Percentiles rank a stretch among this genome's conserved stretches.
Evolutionary conservation across 2,888 invertebrate genomes (phyloP).

Genomic region (Schizaphis graminum): DNA sequence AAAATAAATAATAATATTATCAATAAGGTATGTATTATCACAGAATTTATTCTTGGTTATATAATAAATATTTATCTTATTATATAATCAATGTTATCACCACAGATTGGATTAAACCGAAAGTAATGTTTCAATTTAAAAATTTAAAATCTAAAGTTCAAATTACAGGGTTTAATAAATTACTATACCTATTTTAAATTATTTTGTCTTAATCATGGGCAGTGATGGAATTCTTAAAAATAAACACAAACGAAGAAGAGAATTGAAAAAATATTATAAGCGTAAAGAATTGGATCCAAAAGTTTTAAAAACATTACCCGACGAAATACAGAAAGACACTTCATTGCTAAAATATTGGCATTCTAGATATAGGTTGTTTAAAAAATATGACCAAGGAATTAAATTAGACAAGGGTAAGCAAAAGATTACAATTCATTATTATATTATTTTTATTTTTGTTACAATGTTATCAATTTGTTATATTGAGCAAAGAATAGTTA

Average conservation of each 20-base stretch:
- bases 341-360: constrained; percentile 89
- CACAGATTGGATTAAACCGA: no score
- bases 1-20: no score
- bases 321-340: constrained; percentile 71
- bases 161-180: not conserved
- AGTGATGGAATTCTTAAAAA: constrained; percentile 4
- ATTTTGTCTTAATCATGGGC: constrained; percentile 28
- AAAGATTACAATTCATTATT: constrained; percentile 38
- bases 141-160: not conserved
- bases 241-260: not conserved
- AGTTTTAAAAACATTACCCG: constrained; percentile 51
- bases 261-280: not conserved
- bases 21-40: no score
- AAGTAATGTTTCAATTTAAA: no score
- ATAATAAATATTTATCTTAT: no score
- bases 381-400: constrained; percentile 91
- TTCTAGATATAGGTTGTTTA: constrained; percentile 90
- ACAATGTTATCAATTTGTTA: not conserved
- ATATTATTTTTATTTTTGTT: not conserved
- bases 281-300: not conserved
- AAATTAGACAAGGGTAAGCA: constrained; percentile 82
- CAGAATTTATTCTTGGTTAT: no score
- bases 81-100: no score
- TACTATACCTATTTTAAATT: not conserved
- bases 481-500: not conserved